These are phyloP conservation scores for Platyura marginata DNA, from an alignment of 1,140 invertebrate genomes.

Conservation along the genomic window DNA sequence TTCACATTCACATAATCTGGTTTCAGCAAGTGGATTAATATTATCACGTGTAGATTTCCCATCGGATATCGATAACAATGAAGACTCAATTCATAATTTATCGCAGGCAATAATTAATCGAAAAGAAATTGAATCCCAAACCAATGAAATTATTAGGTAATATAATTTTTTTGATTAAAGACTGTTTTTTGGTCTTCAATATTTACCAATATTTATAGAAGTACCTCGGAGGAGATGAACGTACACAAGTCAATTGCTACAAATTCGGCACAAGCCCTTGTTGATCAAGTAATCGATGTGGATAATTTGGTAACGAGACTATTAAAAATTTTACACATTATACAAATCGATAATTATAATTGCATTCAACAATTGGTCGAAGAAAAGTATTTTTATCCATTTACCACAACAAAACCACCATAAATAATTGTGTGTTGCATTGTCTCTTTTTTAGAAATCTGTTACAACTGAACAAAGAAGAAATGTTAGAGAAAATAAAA, in stretches of 20 bases:
- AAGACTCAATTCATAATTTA: slow-evolving; percentile 41
- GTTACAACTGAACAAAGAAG: slow-evolving; percentile 23
- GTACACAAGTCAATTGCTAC: slow-evolving; percentile 24
- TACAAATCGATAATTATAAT: slow-evolving; percentile 45
- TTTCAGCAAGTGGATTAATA: slow-evolving; percentile 31
- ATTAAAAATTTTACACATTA: slow-evolving; percentile 50
- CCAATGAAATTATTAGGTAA: slow-evolving; percentile 7
- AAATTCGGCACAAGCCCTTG: slow-evolving; percentile 29
- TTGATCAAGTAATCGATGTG: slow-evolving; percentile 55
- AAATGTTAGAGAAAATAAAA: slow-evolving; percentile 29
- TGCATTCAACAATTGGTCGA: slow-evolving; percentile 37
- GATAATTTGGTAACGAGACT: slow-evolving; percentile 55
- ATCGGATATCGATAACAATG: slow-evolving; percentile 20
- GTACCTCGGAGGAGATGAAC: slow-evolving; percentile 20
- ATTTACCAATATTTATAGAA: too few species aligned
- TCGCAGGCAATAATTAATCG: slow-evolving; percentile 41
- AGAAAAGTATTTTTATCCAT: slow-evolving; percentile 16
- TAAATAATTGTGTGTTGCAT: background rate
- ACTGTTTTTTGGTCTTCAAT: too few species aligned
- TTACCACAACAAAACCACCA: background rate
- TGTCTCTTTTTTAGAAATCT: slow-evolving; percentile 14
- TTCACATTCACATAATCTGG: slow-evolving; percentile 46
- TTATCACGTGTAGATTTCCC: slow-evolving; percentile 22
- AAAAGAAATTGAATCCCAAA: slow-evolving; percentile 27
- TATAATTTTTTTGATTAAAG: too few species aligned